Evolutionary conservation across 2,113 vertebrate species (phyloP).

Genomic region (Paradisaea rubra): DNA sequence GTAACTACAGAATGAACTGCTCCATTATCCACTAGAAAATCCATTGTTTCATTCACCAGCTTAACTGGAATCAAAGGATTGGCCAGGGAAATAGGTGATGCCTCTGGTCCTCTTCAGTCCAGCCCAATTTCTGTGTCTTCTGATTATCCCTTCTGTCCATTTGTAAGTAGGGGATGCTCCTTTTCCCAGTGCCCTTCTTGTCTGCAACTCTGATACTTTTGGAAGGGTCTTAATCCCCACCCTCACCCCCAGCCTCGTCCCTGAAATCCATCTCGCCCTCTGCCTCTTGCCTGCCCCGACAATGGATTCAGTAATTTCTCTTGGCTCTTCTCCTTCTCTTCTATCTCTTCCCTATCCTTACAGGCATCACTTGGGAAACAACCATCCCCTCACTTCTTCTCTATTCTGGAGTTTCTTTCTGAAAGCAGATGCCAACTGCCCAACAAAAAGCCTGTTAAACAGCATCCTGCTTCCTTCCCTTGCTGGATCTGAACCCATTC

Average conservation of each 20-base stretch:
- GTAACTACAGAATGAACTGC: neutral
- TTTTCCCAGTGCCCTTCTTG: neutral
- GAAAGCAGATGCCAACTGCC: neutral
- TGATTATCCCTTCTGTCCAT: neutral
- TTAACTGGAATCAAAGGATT: neutral
- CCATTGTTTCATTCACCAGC: neutral
- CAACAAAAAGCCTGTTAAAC: too few relatives aligned
- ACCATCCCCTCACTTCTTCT: neutral
- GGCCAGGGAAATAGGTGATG: neutral
- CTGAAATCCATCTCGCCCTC: neutral
- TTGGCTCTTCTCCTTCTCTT: neutral
- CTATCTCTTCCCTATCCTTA: neutral
- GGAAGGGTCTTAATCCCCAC: too few relatives aligned
- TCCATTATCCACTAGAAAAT: neutral
- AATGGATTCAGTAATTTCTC: neutral
- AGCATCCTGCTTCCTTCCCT: neutral
- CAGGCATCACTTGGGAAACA: neutral
- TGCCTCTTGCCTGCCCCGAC: neutral
- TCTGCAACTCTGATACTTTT: neutral
- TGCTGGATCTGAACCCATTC: neutral
- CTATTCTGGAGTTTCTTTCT: neutral
- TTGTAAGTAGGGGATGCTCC: rapidly evolving
- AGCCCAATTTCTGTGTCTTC: neutral
- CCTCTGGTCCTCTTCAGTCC: neutral
- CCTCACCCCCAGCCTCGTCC: neutral